Base-by-base conservation (phyloP, 2,113 vertebrate genomes). In the Lepisosteus oculatus region DNA sequence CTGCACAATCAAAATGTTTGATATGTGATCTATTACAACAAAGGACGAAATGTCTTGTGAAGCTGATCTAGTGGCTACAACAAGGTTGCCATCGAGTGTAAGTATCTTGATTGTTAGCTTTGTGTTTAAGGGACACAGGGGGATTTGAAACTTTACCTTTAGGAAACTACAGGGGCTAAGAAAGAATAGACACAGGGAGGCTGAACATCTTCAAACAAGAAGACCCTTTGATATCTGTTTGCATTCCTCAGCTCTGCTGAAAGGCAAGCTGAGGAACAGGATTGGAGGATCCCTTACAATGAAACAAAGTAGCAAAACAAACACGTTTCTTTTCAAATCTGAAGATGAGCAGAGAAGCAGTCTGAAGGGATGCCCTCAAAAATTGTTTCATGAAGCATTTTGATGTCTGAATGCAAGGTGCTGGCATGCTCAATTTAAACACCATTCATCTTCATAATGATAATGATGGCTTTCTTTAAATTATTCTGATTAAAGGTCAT, bases 161-260 rank as follows among this genome's bases (percentile, higher is more conserved):
- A 87, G 78, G 43, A 8, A 74, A 44, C 55, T 55, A 29, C 74
- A 77, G 75, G 77, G 74, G 74, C 72, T 82, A 83, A 80, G 79
- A 83, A 81, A 83, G 83, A 82, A 80, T 81, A 42, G 15, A 43
- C 43, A 81, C 3, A 44, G 77, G 79, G 77, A 85, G 79, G 73
- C 83, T 79, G 79, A 83, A 82, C 63, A 84, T 86, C 79, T 83
- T 84, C 80, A 85, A 80, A 79, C 47, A 73, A 85, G 79, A 81
- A 77, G 70, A 77, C 76, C 75, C 79, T 88, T 87, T 90, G 83
- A 89, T 88, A 78, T 89, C 74, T 90, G 86, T 90, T 88, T 90
- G 87, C 86, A 87, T 90, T 90, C 87, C 73, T 86, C 83, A 80
- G 79, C 80, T 80, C 68, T 83, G 85, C 83, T 85, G 85, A 87